A percentile compares a stretch with the other conserved stretches of the same genome.
Conservation (phyloP, 2,113 vertebrate species). For the Mormoops blainvillei region DNA sequence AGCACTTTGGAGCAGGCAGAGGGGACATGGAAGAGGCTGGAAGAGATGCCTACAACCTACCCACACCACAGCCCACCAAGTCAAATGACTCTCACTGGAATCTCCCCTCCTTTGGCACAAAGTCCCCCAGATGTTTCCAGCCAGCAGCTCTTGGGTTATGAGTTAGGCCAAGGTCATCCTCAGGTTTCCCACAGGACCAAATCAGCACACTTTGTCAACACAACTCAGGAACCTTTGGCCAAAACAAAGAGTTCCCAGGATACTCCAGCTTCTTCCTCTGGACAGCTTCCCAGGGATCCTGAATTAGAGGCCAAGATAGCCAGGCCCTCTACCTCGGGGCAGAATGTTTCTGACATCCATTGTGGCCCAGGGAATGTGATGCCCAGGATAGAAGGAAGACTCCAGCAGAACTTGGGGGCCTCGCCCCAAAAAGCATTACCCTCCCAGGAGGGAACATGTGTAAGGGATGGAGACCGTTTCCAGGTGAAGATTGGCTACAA, state of each 20-base stretch:
- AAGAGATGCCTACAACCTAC: neutral
- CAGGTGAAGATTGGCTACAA: slow-evolving; percentile 90
- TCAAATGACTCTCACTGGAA: neutral
- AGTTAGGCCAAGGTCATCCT: neutral
- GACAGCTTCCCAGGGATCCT: neutral
- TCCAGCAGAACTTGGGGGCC: neutral
- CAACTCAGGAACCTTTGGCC: neutral
- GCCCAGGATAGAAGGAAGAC: neutral
- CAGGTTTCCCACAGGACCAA: neutral
- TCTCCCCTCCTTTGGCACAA: neutral
- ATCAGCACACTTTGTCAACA: neutral
- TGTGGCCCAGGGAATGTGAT: neutral
- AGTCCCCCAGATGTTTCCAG: neutral
- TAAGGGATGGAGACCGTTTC: slow-evolving; percentile 86
- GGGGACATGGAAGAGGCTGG: neutral
- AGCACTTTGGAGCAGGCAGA: neutral
- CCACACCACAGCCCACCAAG: neutral
- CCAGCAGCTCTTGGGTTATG: neutral
- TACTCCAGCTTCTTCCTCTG: neutral
- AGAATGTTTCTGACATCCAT: neutral
- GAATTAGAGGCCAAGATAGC: neutral
- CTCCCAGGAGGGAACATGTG: slow-evolving; percentile 84
- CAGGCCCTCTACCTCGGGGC: neutral
- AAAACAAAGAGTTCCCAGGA: neutral
- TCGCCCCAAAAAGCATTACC: slow-evolving; percentile 73